A percentile compares a stretch with the other conserved stretches of the same genome.
phyloP scores from a whole-genome alignment of 2,113 vertebrate genomes.

The Anhinga rufa region DNA sequence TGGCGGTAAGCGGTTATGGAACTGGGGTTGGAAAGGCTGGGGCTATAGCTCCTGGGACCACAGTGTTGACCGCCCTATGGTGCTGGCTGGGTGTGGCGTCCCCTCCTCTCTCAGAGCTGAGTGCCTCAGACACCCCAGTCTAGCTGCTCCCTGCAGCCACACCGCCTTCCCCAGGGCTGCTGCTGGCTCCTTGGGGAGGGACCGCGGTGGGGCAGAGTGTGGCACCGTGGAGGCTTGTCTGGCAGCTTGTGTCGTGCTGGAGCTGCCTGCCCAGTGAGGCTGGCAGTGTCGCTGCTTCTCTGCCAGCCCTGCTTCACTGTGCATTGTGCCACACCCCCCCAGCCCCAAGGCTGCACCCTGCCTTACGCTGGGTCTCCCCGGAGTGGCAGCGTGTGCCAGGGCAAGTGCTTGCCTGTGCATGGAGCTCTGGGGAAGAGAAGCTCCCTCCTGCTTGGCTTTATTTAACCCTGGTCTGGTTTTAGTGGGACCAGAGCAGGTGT shows the following conservation, averaged over 20 bases:
- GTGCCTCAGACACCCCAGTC: background rate
- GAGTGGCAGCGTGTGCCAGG: background rate
- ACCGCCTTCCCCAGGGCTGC: background rate
- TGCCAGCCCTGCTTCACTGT: fast-evolving
- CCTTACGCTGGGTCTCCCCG: background rate
- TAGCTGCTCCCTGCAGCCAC: background rate
- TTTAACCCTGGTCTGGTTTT: background rate
- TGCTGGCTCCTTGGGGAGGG: background rate
- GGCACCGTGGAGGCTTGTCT: background rate
- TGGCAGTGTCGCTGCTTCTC: background rate
- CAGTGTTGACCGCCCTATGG: fast-evolving
- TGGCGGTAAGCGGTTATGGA: slow-evolving; percentile 69
- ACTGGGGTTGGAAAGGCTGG: background rate
- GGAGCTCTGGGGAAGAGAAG: background rate
- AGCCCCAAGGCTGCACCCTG: background rate
- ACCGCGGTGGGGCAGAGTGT: fast-evolving
- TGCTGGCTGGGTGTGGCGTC: background rate
- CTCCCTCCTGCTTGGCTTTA: background rate
- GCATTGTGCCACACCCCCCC: fast-evolving
- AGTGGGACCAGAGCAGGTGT: fast-evolving
- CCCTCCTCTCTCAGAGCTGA: background rate
- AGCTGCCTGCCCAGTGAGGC: background rate
- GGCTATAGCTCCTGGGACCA: background rate
- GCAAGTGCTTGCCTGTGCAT: background rate
- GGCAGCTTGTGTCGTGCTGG: background rate